Evolutionary conservation across 2,888 invertebrate species (phyloP), one percentile per base, ranked within the genome.

Genomic region (Zootermopsis nevadensis): DNA sequence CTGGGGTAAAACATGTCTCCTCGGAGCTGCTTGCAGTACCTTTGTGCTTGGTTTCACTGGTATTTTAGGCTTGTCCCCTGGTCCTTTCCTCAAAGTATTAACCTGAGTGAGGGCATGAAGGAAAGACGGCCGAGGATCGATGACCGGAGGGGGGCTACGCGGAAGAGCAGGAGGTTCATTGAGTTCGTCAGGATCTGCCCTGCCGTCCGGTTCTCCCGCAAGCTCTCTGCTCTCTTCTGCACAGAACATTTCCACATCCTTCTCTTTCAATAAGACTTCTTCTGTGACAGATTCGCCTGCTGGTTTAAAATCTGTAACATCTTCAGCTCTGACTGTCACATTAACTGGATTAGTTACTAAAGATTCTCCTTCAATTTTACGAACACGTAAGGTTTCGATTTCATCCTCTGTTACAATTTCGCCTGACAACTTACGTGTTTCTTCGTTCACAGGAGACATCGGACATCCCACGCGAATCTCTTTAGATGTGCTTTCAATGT

Each of bases 131-230:
- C 94, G 88, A 0, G 92, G 91, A 85, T 91, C 91, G 19, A 85
- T 79, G n/a, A 84, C 69, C 27, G 94, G 94, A 30, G 94, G 92
- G 1, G 95, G 94, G 85, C 94, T 93, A 83, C 93, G 92, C 0
- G 95, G 95, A 83, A 95, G 89, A 7, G 93, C 93, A 0, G 95
- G 94, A 0, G 94, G 93, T 88, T 94, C 94, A 35, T 91, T 91
- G 1, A 91, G 89, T 69, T 94, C 94, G 87, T 95, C 95, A 0
- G 95, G 95, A 89, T 96, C 96, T 24, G 96, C 96, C 86, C 95
- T 93, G n/a, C 96, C 96, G 87, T 96, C 96, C 0, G 96, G 96
- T 87, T 96, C 96, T 15, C 96, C 96, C 15, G 96, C 96, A 86
- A 94, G 90, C 87, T 96, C 96, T 42, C 96, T 91, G 88, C 94